Base-by-base conservation (phyloP, 2,113 vertebrate genomes). In the Mesembrinibis cayennensis region DNA sequence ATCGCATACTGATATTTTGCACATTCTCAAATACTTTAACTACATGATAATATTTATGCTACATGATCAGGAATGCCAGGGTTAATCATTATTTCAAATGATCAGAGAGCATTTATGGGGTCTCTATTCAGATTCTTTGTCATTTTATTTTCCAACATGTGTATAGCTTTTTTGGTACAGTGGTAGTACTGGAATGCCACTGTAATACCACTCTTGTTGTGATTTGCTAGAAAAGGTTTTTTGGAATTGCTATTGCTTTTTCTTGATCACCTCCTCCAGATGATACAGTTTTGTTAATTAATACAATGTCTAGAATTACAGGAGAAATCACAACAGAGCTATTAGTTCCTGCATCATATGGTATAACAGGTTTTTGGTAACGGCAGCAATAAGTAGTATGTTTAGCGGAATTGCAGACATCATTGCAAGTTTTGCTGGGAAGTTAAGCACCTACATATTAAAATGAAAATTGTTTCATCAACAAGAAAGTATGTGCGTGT, bases 31-130 rank as follows among this genome's bases (percentile, higher is more conserved):
- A 44, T 44, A 12, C 15, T 78, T 76, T 36, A 58, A 17, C 16
- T 32, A 32, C 11, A 5, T 23, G 23, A 5, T 42, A 34, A 18
- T 53, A 58, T 67, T 78, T 34, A 20, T 18, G 26, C 30, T 59
- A 13, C 3, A 4, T 0, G 0, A 61, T n/a, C 20, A 79, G 11
- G 18, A 16, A 40, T 34, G 36, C 9, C 26, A 47, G 25, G 1
- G 1, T n/a, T 87, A 61, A 49, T 38, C 29, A 25, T 19, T 61
- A 63, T 40, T 76, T 79, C 13, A 76, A 30, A 50, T 29, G 1
- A 79, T 42, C 45, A 70, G 16, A 59, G 11, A 55, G 5, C 14
- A 32, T 29, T 84, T 80, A 44, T 16, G 12, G 20, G 9, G 12
- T 52, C 4, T 16, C 29, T 58, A 5, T 52, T 22, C 21, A 16